Percentiles rank a stretch among this genome's conserved stretches.
These are phyloP conservation scores for Poecilobothrus nobilitatus DNA, from an alignment of 2,888 invertebrate genomes.

Conservation along the genomic window DNA sequence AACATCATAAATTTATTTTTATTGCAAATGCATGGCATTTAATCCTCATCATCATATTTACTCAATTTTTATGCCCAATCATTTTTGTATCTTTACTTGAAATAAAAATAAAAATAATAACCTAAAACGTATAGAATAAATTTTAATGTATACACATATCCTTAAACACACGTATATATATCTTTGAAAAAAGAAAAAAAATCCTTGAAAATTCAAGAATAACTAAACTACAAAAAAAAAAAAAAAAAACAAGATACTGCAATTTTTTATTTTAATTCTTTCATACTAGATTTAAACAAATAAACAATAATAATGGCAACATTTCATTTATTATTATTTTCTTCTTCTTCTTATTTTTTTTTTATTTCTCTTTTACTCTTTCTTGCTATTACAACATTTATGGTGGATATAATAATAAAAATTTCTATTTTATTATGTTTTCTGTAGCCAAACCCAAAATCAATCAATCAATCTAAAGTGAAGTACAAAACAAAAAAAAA, in stretches of 20 bases:
- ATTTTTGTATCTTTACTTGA: not conserved
- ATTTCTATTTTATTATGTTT: not conserved
- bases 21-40: slow-evolving; percentile 1
- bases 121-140: not conserved
- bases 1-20: slow-evolving; percentile 4
- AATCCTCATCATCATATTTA: slow-evolving; percentile 6
- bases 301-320: not conserved
- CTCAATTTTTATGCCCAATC: not conserved
- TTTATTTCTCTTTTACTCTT: not conserved
- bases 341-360: not conserved
- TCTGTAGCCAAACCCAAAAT: not conserved
- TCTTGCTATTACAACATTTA: not conserved
- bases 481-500: no score
- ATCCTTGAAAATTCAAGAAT: not conserved
- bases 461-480: not conserved
- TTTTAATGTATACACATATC: not conserved
- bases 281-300: no score
- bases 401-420: not conserved
- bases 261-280: slow-evolving; percentile 1
- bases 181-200: not conserved
- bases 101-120: no score
- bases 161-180: no score
- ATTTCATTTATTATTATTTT: not conserved
- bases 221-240: not conserved
- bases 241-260: not conserved